A percentile compares a stretch with the other conserved stretches of the same genome.
phyloP scores from a whole-genome alignment of 2,888 invertebrate genomes.

The Lasioglossum oenotherae region DNA sequence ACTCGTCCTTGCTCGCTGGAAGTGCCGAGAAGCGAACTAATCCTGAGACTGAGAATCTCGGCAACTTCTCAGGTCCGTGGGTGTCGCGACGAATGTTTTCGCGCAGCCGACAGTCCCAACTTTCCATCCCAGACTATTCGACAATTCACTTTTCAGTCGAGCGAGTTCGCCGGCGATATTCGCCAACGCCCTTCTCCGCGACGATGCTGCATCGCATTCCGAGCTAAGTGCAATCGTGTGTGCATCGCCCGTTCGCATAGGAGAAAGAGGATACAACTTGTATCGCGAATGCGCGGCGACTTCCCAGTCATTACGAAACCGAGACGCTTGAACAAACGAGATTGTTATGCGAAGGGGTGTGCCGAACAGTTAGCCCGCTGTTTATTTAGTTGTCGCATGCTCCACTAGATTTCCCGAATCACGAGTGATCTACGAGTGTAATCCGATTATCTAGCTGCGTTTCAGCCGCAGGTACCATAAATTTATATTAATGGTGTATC shows the following conservation, averaged over 20 bases:
- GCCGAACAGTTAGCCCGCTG: not conserved
- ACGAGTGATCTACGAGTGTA: not conserved
- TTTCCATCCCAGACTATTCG: slow-evolving; percentile 8
- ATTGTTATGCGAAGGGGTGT: not conserved
- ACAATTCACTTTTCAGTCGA: slow-evolving; percentile 13
- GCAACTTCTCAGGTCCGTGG: not conserved
- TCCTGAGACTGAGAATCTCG: not conserved
- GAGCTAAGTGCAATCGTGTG: slow-evolving; percentile 11
- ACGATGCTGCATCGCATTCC: not conserved
- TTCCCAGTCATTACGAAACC: not conserved
- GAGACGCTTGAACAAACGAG: not conserved
- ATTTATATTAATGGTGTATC: too few species aligned
- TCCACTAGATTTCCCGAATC: not conserved
- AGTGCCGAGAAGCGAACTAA: not conserved
- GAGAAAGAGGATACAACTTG: not conserved
- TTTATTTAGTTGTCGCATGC: not conserved
- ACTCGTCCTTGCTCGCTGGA: not conserved
- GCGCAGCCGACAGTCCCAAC: not conserved
- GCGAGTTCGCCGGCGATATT: slow-evolving; percentile 18
- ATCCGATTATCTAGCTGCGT: not conserved
- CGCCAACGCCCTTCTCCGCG: not conserved
- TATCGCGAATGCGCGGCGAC: not conserved
- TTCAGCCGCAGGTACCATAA: not conserved
- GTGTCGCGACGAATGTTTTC: slow-evolving; percentile 4
- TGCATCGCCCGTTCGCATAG: not conserved